Base-by-base conservation (phyloP, 2,888 invertebrate genomes). In the Galeopsomyia nigrocyanea region DNA sequence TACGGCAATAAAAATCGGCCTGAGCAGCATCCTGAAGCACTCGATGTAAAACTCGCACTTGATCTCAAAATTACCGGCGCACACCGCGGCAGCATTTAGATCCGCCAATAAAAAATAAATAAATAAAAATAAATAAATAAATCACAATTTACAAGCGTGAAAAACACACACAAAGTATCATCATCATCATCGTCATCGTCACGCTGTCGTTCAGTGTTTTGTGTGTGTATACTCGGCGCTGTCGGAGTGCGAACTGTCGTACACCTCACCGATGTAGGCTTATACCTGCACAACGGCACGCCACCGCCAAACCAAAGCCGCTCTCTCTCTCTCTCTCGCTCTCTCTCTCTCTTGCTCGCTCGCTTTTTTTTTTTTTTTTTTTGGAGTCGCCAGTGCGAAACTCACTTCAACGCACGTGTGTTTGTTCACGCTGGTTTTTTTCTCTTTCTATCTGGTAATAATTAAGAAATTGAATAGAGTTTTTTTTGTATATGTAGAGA, bases 211-310 rank as follows among this genome's bases (percentile, higher is more conserved):
- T 0, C 10, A 0, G n/a, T 22, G 6, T 6, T 19, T 1, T 2
- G 10, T 17, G 53, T 13, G 19, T 16, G 65, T 58, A 50, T 39
- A 46, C 60, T 65, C 47, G 19, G 16, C 66, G 66, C 50, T 39
- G 66, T 67, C 71, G 22, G 62, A 62, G 51, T 67, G 71, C 67
- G 62, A 46, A 71, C 71, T 71, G 71, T 49, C 71, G 65, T 21
- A 7, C 21, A 14, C 6, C 55, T 14, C 3, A 19, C 53, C 19
- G 71, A n/a, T 17, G 53, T 10, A 10, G 5, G 39, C 39, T 31
- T 39, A 39, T 39, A 60, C 71, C 61, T n/a, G 66, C 47, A 19
- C n/a, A 31, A 39, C 55, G 14, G 61, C 17, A 51, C 51, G 6
- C 1, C 51, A n/a, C 7, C 51, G 10, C 17, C 2, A n/a, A 66